Base-by-base conservation (phyloP, 2,888 invertebrate species). In the Trissolcus brochymenae region DNA sequence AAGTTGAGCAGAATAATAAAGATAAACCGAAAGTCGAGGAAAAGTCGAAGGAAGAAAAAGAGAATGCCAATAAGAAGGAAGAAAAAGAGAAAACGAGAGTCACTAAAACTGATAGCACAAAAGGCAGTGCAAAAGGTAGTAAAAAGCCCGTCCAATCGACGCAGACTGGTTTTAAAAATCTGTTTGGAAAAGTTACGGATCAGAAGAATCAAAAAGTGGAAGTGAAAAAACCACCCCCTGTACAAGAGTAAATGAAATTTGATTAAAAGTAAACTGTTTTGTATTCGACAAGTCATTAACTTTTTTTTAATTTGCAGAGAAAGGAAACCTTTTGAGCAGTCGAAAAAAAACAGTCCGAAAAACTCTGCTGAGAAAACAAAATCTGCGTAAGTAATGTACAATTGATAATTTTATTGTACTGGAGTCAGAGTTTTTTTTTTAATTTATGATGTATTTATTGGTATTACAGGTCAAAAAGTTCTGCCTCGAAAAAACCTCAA, bases 161-260 rank as follows among this genome's bases (percentile, higher is more conserved):
- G 3, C 77, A 84, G 68, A 67, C 81, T 56, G 87, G 86, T 6
- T 86, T 86, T 7, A 81, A 81, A 21, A 84, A 84, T 77, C 79
- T 88, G 6, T 88, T 87, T 78, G 84, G 82, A 11, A 87, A 85
- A 78, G 68, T 64, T 13, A 41, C 25, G 1, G 81, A 76, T 61
- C 67, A 77, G 29, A 70, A 73, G 41, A 74, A 60, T 40, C 55
- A 73, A n/a, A n/a, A 68, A n/a, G 16, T 49, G 0, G 43, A 54
- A 73, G 55, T 29, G 25, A 41, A 73, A 56, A 67, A 64, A 60
- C 19, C 25, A 50, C 25, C 61, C 14, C 53, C 62, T 29, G 25
- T 51, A 35, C 54, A 62, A 59, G 35, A 61, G 70, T 62, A 46
- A 46, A 14, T 46, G 14, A 35, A 29, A 29, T 56, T 50, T 54